Conservation (phyloP, 2,797 vertebrate species). For the Eupleurogrammus muticus region DNA sequence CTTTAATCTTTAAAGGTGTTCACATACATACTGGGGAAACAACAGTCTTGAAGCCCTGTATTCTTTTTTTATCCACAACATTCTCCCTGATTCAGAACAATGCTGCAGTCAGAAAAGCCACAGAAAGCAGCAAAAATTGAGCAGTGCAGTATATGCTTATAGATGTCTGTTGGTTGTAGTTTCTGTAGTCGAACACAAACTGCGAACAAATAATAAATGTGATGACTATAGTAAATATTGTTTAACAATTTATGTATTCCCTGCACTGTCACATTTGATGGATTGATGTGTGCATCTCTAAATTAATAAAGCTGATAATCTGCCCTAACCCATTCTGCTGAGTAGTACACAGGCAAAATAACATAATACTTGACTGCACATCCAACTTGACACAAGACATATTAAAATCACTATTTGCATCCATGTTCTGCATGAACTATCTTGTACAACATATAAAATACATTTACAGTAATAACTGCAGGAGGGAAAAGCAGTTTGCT, state of each 20-base stretch:
- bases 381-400: constrained; percentile 5
- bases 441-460: constrained; percentile 23
- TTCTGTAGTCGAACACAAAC: constrained; percentile 1
- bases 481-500: constrained; percentile 40
- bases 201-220: background rate
- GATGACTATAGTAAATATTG: background rate
- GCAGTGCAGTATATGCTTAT: background rate
- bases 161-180: background rate
- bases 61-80: too few relatives aligned
- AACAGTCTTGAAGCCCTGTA: too few relatives aligned
- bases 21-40: background rate
- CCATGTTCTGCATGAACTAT: constrained; percentile 20
- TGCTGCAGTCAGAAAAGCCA: background rate
- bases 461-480: constrained; percentile 29
- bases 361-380: background rate
- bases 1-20: background rate
- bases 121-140: background rate
- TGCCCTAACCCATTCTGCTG: background rate
- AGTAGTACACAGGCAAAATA: constrained; percentile 13
- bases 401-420: constrained; percentile 4
- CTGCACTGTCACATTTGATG: background rate
- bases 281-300: background rate
- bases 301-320: background rate
- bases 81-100: too few relatives aligned
- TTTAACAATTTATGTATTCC: too few relatives aligned